These are phyloP conservation scores for Dinoponera quadriceps DNA, from an alignment of 1,140 invertebrate species.

Conservation along the genomic window DNA sequence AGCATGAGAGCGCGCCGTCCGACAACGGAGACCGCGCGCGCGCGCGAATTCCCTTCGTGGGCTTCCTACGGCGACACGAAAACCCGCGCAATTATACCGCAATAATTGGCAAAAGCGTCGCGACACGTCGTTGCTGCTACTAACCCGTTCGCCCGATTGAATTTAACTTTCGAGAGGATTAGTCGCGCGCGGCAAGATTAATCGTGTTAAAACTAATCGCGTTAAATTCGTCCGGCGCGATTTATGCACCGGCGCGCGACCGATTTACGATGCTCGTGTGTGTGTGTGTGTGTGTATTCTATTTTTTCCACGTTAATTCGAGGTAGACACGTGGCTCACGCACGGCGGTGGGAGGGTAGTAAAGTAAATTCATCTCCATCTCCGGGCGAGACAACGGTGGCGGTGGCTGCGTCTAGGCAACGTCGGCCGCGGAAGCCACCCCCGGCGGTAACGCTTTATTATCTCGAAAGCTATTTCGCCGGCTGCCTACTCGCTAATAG, in stretches of 20 bases:
- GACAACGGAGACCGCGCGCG: background rate
- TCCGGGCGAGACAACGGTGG: conserved; percentile 27
- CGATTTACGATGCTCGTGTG: background rate
- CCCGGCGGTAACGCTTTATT: conserved; percentile 67
- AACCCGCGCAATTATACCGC: background rate
- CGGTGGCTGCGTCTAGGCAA: conserved; percentile 21
- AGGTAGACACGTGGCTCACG: conserved; percentile 26
- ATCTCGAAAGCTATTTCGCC: conserved; percentile 74
- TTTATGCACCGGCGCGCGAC: background rate
- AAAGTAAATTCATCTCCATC: conserved; percentile 69
- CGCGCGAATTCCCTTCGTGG: conserved; percentile 21
- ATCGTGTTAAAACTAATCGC: background rate
- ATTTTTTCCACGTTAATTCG: conserved; percentile 60
- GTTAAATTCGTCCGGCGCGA: conserved; percentile 2
- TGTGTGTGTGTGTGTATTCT: background rate
- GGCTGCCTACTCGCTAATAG: conserved; percentile 75
- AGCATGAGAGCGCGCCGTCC: no score
- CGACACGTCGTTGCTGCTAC: background rate
- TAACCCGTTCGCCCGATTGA: conserved; percentile 7
- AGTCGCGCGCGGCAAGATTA: no score
- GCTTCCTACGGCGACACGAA: background rate
- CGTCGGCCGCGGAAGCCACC: conserved; percentile 44
- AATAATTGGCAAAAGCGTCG: conserved; percentile 16
- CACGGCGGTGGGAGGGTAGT: conserved; percentile 39
- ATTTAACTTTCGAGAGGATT: background rate